Evolutionary conservation across 2,888 invertebrate species (phyloP), one percentile per base, ranked within the genome.

Genomic region (Nycteola revayana): DNA sequence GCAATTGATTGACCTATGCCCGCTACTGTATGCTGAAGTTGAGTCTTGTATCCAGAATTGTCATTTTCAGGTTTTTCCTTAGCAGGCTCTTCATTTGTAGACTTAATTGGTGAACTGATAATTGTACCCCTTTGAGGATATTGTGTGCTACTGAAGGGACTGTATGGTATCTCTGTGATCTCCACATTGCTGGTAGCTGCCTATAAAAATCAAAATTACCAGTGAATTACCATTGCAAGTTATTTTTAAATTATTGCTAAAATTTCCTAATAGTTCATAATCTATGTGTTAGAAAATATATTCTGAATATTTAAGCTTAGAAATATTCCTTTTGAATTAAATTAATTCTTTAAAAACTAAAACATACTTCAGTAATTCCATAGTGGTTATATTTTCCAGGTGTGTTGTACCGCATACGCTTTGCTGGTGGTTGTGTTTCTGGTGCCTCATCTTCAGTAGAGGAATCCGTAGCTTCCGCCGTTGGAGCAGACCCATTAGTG

Each of bases 401-500:
- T 2, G 66, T 39, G 14, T 32, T 72, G 27, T 42, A 73, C 25
- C 77, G 64, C 66, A 70, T 72, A 1, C 80, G 65, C 58, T 91
- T 91, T 3, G 75, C 51, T 23, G 90, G 90, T 1, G 90, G 90
- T 54, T 87, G 89, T 1, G 44, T 37, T 10, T 62, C 42, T 7
- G 58, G 36, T 2, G 60, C 62, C 30, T 86, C 86, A 42, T 86
- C 85, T 9, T 86, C 86, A 3, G 76, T 74, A 1, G 85, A 85
- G 0, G 76, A 82, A 60, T 76, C 84, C 30, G 75, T 85, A 49
- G 46, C 73, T 55, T 80, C 87, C 14, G 61, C 78, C 2, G 70
- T 60, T 27, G 75, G 66, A 5, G 79, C 70, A 1, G 85, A 81
- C 2, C 86, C 87, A 64, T 90, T 81, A 7, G 75, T 65, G 35